Percentiles rank a stretch among this genome's conserved stretches.
These are phyloP conservation scores for Cephus nigrinus DNA, from an alignment of 2,888 invertebrate genomes.

Conservation along the genomic window DNA sequence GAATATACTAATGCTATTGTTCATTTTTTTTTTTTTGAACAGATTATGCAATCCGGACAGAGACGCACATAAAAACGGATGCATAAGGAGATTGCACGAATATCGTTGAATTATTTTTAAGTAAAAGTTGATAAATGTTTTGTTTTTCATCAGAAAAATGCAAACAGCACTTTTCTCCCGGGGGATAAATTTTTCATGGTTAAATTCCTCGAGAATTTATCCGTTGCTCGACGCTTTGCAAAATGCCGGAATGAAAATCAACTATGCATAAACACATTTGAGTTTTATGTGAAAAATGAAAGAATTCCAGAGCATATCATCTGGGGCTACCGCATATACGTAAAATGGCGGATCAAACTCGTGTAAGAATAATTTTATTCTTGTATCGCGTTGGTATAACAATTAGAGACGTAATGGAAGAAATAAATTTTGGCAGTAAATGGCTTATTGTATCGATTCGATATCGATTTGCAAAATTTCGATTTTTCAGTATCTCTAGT, in stretches of 20 bases:
- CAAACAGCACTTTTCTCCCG: neutral
- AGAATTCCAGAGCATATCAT: neutral
- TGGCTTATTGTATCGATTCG: neutral
- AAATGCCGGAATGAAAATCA: constrained; percentile 7
- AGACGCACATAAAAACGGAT: neutral
- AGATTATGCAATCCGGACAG: neutral
- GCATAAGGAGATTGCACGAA: neutral
- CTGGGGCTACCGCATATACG: neutral
- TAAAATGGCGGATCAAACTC: neutral
- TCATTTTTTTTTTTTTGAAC: no score
- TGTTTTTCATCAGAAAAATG: constrained; percentile 4
- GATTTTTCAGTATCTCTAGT: neutral
- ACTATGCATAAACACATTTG: constrained; percentile 5
- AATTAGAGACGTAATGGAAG: neutral
- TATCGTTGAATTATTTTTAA: neutral
- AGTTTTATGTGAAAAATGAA: constrained; percentile 1
- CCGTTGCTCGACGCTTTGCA: neutral
- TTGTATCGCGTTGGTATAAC: neutral
- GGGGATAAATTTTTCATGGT: neutral
- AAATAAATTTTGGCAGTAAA: neutral
- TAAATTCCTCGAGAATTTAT: constrained; percentile 1
- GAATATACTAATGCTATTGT: no score
- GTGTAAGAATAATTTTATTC: neutral
- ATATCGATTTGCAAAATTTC: neutral
- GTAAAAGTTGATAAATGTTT: neutral